phyloP scores from a whole-genome alignment of 2,113 vertebrate genomes.

The Ivindomyrus marchei region DNA sequence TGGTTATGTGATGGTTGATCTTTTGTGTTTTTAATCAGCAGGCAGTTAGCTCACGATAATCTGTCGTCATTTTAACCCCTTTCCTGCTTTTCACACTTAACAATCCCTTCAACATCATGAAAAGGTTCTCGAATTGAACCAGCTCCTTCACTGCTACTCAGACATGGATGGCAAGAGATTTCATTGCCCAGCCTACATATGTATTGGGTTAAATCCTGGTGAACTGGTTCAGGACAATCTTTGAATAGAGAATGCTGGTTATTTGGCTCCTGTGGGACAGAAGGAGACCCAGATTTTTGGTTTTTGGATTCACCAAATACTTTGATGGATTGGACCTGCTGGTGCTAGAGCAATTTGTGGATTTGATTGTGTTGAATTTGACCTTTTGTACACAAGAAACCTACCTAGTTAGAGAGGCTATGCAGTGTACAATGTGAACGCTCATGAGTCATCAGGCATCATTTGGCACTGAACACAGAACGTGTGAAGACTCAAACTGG shows the following conservation, averaged over 20 bases:
- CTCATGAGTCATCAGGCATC: background rate
- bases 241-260: slow-evolving; percentile 11
- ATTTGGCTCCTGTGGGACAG: background rate
- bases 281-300: background rate
- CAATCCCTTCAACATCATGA: background rate
- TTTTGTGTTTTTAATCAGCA: slow-evolving; percentile 19
- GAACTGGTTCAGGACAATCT: slow-evolving; percentile 16
- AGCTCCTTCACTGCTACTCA: background rate
- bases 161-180: background rate
- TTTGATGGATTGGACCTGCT: slow-evolving; percentile 7
- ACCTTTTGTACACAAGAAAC: slow-evolving; percentile 6
- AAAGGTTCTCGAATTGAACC: background rate
- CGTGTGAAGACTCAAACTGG: slow-evolving; percentile 8
- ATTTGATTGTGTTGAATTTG: slow-evolving; percentile 1
- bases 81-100: slow-evolving; percentile 8
- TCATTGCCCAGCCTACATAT: background rate
- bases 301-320: background rate
- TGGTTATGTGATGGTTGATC: slow-evolving; percentile 10
- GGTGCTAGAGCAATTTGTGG: background rate
- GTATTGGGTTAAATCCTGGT: slow-evolving; percentile 1
- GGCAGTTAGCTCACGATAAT: slow-evolving; percentile 1
- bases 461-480: slow-evolving; percentile 9
- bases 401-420: background rate
- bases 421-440: slow-evolving; percentile 10
- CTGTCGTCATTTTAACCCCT: background rate